Evolutionary conservation across 1,140 invertebrate species (phyloP).

Genomic region (Drosophila ohnishii): DNA sequence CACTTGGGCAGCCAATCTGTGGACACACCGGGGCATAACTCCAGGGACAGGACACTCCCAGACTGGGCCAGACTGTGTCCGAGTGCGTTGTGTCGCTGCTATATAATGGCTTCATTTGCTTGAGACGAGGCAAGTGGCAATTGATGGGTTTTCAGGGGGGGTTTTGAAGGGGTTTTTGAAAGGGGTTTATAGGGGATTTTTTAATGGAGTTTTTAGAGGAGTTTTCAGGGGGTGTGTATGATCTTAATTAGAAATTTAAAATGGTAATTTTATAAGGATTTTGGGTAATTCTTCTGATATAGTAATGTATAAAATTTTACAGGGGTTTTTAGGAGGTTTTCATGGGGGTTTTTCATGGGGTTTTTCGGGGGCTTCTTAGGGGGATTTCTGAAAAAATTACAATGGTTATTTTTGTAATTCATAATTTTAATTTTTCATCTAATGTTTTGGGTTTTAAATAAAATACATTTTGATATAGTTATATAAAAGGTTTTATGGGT

Average conservation of each 20-base stretch:
- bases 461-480: too few relatives aligned
- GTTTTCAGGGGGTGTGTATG: neutral
- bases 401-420: too few relatives aligned
- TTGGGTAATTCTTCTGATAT: too few relatives aligned
- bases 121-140: constrained; percentile 40
- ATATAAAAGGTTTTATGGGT: too few relatives aligned
- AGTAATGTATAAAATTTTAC: too few relatives aligned
- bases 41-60: neutral
- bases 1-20: constrained; percentile 38
- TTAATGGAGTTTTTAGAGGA: neutral
- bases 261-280: too few relatives aligned
- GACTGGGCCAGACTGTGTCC: neutral
- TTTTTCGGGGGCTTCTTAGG: neutral
- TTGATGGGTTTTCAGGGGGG: constrained; percentile 22
- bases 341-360: neutral
- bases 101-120: constrained; percentile 53
- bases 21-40: constrained; percentile 19
- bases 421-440: too few relatives aligned
- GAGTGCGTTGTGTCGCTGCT: constrained; percentile 23
- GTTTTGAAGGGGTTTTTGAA: neutral
- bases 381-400: too few relatives aligned
- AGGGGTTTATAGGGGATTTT: neutral
- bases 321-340: neutral
- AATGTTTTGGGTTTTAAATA: too few relatives aligned
- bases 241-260: neutral